These are phyloP conservation scores for Drosophila melanogaster DNA, from an alignment of 1,140 invertebrate species.

Conservation along the genomic window Release_6_plus_ISO1_MT NT_037436.4:8196501-8197000, in stretches of 20 bases:
- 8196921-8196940: not conserved
- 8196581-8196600: slow-evolving; percentile 41
- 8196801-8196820: slow-evolving; percentile 98
- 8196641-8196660: slow-evolving; percentile 34
- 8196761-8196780: slow-evolving; percentile 96
- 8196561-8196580: slow-evolving; percentile 58
- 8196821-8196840: slow-evolving; percentile 96
- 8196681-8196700: slow-evolving; percentile 21
- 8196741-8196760: slow-evolving; percentile 98
- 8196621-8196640: slow-evolving; percentile 76
- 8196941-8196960: too few relatives aligned
- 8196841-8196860: slow-evolving; percentile 99
- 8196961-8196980: too few relatives aligned
- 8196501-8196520: slow-evolving; percentile 28
- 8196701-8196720: slow-evolving; percentile 78
- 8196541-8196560: slow-evolving; percentile 63
- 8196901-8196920: too few relatives aligned
- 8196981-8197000: too few relatives aligned
- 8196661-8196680: slow-evolving; percentile 34
- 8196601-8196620: slow-evolving; percentile 60
- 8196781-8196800: slow-evolving; percentile 97
- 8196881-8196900: slow-evolving; percentile 87
- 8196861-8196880: slow-evolving; percentile 99
- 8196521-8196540: slow-evolving; percentile 31
- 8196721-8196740: slow-evolving; percentile 85